Conservation (phyloP, 2,113 vertebrate genomes). For the Dasyprocta punctata region DNA sequence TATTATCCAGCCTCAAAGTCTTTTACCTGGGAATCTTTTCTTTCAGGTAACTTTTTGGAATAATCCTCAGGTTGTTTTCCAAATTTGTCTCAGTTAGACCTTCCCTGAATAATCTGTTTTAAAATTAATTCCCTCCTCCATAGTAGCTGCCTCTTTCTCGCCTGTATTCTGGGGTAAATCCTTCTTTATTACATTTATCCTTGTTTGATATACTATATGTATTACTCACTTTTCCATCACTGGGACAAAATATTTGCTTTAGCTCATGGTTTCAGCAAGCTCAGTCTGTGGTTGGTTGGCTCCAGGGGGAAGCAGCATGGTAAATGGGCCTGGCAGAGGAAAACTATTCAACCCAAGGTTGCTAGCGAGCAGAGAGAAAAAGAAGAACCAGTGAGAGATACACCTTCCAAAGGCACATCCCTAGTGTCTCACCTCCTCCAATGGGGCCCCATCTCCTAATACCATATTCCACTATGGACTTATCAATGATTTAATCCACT, state of each 20-base stretch:
- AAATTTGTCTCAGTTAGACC: neutral
- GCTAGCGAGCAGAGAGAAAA: neutral
- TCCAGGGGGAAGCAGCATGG: neutral
- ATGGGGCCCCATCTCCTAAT: neutral
- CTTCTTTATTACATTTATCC: neutral
- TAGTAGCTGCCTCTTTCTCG: neutral
- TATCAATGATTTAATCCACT: neutral
- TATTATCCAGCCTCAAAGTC: neutral
- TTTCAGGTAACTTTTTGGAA: neutral
- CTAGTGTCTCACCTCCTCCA: neutral
- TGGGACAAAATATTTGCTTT: neutral
- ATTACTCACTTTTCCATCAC: neutral
- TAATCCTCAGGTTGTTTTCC: neutral
- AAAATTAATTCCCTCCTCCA: neutral
- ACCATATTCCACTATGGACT: neutral
- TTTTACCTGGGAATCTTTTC: neutral
- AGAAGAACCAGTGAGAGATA: neutral
- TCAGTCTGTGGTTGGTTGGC: neutral
- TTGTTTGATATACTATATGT: neutral
- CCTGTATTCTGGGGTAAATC: neutral
- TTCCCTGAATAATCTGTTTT: neutral
- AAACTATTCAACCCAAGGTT: neutral
- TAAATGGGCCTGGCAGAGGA: neutral
- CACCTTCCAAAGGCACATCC: neutral
- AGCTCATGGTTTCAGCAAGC: neutral